Percentiles rank a stretch among this genome's conserved stretches.
These are phyloP conservation scores for Tetramorium bicarinatum DNA, from an alignment of 2,888 invertebrate genomes.

Conservation along the genomic window DNA sequence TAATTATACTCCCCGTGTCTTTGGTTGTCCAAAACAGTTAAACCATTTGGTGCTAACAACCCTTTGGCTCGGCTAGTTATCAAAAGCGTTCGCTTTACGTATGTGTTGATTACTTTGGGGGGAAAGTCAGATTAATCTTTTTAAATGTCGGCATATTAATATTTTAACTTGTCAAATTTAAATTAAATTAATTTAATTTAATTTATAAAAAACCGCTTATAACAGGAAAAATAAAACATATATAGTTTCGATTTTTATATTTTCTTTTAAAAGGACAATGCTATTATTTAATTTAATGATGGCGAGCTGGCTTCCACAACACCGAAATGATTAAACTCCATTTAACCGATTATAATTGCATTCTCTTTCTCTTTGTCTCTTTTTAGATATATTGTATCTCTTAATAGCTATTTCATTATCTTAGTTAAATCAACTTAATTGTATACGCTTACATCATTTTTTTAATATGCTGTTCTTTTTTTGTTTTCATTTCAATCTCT, in stretches of 20 bases:
- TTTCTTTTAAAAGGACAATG: conserved; percentile 19
- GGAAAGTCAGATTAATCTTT: conserved; percentile 3
- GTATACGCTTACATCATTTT: neutral
- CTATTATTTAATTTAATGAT: conserved; percentile 37
- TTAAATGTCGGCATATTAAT: conserved; percentile 35
- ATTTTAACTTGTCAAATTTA: conserved; percentile 8
- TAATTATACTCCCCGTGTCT: conserved; percentile 63
- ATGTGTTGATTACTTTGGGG: conserved; percentile 34
- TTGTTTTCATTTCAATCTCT: neutral
- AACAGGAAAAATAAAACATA: neutral
- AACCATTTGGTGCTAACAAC: conserved; percentile 39
- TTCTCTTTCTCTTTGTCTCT: neutral
- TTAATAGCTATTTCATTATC: conserved; percentile 17
- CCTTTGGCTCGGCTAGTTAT: conserved; percentile 37
- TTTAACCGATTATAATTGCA: conserved; percentile 22
- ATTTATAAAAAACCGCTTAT: neutral
- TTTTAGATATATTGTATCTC: neutral
- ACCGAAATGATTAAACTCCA: conserved; percentile 24
- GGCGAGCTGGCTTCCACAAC: neutral
- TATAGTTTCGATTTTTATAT: conserved; percentile 7
- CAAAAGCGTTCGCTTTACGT: conserved; percentile 35
- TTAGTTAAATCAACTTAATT: conserved; percentile 9
- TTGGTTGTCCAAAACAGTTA: conserved; percentile 56
- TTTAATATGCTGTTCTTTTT: neutral
- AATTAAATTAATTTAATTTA: neutral